Base-by-base conservation (phyloP, 2,888 invertebrate species). In the Pyrocoelia pectoralis region DNA sequence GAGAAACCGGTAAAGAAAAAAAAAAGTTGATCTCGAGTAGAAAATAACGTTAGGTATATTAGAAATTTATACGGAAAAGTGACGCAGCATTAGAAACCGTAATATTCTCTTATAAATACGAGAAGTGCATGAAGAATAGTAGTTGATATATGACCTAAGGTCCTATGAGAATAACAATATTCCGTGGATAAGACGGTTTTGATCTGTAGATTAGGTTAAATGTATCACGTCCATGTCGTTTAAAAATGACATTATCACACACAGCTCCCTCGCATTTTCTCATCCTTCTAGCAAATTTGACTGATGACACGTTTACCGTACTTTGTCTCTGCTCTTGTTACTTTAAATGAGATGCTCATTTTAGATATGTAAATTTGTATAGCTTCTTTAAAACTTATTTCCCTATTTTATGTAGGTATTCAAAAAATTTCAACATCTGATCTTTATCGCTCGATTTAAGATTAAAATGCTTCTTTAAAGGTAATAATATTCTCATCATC, bases 221-320 rank as follows among this genome's bases (percentile, higher is more conserved):
- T 71, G 68, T 67, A 68, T 73, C 73, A 72, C 71, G 72, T 73
- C 68, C 56, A 64, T 66, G 68, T 71, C 72, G 68, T 72, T 72
- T 71, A 70, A 70, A 72, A 72, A 72, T 72, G 71, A 70, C 70
- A 72, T 68, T 70, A 69, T 72, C 60, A 50, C 58, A 59, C 55
- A 67, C 68, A 65, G 43, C 65, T 64, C 63, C 57, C 61, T 17
- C 52, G 51, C 58, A 59, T 66, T 64, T 66, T 59, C 66, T 68
- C 55, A 59, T 65, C 56, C 62, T 64, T 65, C 40, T 66, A 63
- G 59, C 59, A 69, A 67, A 69, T 71, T 71, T 73, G 71, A 73
- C 69, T 71, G 71, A 72, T 72, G 70, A 62, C 61, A 66, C 60
- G 54, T 29, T 46, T 53, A 57, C 24, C 50, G 60, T 24, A 46